phyloP scores from a whole-genome alignment of 2,888 invertebrate species.

The Tholera decimalis region DNA sequence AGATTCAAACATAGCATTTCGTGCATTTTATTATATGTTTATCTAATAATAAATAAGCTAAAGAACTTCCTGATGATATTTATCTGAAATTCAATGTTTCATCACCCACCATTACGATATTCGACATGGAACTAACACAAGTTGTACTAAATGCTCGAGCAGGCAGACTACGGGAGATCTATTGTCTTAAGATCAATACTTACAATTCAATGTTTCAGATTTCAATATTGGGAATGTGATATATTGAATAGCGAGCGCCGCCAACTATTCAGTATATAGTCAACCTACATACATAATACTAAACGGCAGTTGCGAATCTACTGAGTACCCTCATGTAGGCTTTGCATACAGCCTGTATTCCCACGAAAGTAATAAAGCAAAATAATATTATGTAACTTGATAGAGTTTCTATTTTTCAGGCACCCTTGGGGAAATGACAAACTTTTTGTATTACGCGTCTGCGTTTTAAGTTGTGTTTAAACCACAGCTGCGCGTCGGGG shows the following conservation, averaged over 20 bases:
- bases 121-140: slow-evolving; percentile 3
- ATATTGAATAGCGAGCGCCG: slow-evolving; percentile 10
- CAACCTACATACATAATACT: neutral
- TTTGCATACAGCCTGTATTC: slow-evolving; percentile 32
- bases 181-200: slow-evolving; percentile 13
- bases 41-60: too few species aligned
- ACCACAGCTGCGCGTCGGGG: slow-evolving; percentile 76
- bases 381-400: slow-evolving; percentile 63
- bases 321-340: slow-evolving; percentile 6
- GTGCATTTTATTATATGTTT: too few species aligned
- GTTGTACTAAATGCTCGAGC: neutral
- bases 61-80: neutral
- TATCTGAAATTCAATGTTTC: neutral
- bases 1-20: neutral
- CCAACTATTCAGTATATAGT: slow-evolving; percentile 9
- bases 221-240: slow-evolving; percentile 14
- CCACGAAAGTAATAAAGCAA: slow-evolving; percentile 62
- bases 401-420: slow-evolving; percentile 62
- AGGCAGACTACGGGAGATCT: neutral
- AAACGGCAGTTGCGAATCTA: neutral
- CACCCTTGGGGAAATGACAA: slow-evolving; percentile 68
- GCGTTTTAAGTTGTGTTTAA: slow-evolving; percentile 78
- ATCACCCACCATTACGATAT: neutral
- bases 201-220: slow-evolving; percentile 21
- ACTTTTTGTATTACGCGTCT: slow-evolving; percentile 79